A percentile compares a stretch with the other conserved stretches of the same genome.
Conservation (phyloP, 2,888 invertebrate species). For the Eulithis testata region DNA sequence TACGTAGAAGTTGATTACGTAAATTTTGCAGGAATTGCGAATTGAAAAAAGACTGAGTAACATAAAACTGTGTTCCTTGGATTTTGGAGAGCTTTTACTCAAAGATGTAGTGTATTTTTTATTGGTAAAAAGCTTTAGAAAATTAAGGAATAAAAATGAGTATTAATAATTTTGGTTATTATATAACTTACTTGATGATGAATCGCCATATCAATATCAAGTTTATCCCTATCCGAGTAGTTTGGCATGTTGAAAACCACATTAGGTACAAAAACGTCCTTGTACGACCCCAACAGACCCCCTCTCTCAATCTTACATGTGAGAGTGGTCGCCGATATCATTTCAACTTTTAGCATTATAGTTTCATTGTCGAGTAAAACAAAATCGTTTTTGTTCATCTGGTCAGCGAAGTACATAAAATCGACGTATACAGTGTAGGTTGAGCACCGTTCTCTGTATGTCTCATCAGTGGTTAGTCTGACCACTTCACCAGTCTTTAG, state of each 20-base stretch:
- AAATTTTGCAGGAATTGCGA: background rate
- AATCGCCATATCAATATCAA: conserved; percentile 65
- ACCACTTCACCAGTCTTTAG: conserved; percentile 73
- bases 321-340: conserved; percentile 70
- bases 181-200: conserved; percentile 61
- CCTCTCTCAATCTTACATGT: conserved; percentile 75
- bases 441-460: conserved; percentile 83
- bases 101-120: too few species aligned
- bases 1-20: conserved; percentile 10
- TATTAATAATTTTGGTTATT: too few species aligned
- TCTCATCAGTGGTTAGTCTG: conserved; percentile 82
- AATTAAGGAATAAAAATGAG: too few species aligned
- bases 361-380: conserved; percentile 87
- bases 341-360: conserved; percentile 88
- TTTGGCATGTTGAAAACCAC: conserved; percentile 70
- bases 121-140: too few species aligned
- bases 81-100: background rate
- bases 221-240: conserved; percentile 67
- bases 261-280: conserved; percentile 74
- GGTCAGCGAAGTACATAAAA: conserved; percentile 78
- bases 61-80: background rate
- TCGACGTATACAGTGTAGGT: conserved; percentile 83
- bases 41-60: background rate
- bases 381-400: conserved; percentile 76
- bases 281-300: conserved; percentile 69